Conservation (phyloP, 1,140 invertebrate genomes). For the Bombus vancouverensis region DNA sequence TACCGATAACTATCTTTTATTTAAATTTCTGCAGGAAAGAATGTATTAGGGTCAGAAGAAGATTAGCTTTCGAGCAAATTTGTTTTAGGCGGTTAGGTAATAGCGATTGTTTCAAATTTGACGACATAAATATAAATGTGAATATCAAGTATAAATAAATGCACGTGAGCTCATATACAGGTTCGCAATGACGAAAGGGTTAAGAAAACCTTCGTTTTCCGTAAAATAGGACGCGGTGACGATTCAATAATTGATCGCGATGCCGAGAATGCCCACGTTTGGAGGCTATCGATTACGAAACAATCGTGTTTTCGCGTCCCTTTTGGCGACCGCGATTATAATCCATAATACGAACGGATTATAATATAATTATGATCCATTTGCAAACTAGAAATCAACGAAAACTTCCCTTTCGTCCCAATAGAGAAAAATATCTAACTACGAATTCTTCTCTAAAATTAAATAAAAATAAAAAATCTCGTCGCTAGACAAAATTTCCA, state of each 20-base stretch:
- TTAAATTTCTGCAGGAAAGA: neutral
- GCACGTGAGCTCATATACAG: fast-evolving
- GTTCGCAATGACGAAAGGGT: too few relatives aligned
- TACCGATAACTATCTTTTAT: neutral
- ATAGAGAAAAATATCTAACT: neutral
- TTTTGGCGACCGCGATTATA: constrained; percentile 23
- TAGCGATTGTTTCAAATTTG: neutral
- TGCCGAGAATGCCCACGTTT: neutral
- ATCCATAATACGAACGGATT: too few relatives aligned
- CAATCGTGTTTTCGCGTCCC: constrained; percentile 2
- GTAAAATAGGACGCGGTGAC: constrained; percentile 17
- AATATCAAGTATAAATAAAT: neutral
- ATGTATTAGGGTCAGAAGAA: neutral
- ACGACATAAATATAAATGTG: neutral
- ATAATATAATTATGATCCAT: neutral
- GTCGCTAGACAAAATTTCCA: neutral
- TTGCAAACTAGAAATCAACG: neutral
- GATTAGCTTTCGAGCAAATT: neutral
- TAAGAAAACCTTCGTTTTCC: neutral
- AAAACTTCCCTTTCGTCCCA: neutral
- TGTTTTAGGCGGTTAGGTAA: neutral
- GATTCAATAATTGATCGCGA: constrained; percentile 7
- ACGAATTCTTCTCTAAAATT: neutral
- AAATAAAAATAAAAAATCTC: neutral
- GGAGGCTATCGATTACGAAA: constrained; percentile 26